A percentile compares a stretch with the other conserved stretches of the same genome.
Evolutionary conservation across 2,113 vertebrate species (phyloP).

Genomic region (Monarcha castaneiventris): DNA sequence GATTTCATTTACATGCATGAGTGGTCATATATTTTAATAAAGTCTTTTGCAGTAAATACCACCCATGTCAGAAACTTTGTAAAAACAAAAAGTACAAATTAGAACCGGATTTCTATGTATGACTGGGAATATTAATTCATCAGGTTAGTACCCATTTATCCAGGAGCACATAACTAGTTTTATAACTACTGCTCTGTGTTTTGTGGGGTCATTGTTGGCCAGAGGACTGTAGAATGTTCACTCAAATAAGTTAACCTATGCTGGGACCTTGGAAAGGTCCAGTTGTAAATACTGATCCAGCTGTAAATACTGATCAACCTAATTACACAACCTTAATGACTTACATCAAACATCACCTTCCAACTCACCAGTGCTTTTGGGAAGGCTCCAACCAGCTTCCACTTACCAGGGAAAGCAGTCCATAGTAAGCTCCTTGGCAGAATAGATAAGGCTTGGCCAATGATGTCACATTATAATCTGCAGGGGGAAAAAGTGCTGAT

Average conservation of each 20-base stretch:
- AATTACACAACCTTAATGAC: neutral
- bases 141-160: neutral
- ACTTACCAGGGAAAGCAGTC: neutral
- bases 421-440: neutral
- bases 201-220: neutral
- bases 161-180: neutral
- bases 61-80: neutral
- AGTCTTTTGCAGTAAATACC: neutral
- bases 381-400: neutral
- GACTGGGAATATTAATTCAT: neutral
- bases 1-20: neutral
- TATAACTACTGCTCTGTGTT: neutral
- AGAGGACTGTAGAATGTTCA: neutral
- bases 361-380: neutral
- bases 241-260: neutral
- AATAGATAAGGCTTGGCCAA: neutral
- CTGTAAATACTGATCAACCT: neutral
- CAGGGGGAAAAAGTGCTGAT: neutral
- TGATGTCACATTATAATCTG: neutral
- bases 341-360: neutral
- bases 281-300: neutral
- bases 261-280: neutral
- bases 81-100: neutral
- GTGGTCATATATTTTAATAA: neutral
- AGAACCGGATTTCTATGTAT: neutral